A percentile compares a stretch with the other conserved stretches of the same genome.
These are phyloP conservation scores for Symphodus melops DNA, from an alignment of 2,113 vertebrate genomes.

Conservation along the genomic window DNA sequence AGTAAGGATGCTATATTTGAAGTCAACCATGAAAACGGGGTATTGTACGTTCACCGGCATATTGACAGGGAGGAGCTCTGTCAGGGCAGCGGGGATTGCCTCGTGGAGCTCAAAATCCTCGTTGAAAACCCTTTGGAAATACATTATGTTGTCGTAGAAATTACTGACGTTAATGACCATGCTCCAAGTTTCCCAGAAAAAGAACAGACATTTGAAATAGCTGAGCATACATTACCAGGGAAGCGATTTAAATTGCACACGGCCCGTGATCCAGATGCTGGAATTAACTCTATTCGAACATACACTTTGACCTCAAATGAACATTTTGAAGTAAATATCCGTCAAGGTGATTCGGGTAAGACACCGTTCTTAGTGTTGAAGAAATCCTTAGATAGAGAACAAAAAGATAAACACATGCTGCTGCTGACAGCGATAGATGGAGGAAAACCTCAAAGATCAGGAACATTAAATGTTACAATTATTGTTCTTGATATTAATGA, in stretches of 20 bases:
- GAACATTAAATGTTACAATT: constrained; percentile 58
- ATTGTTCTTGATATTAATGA: constrained; percentile 71
- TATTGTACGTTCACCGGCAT: constrained; percentile 67
- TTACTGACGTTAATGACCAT: constrained; percentile 78
- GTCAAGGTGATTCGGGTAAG: constrained; percentile 52
- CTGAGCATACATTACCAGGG: constrained; percentile 58
- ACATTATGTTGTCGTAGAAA: constrained; percentile 73
- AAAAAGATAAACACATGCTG: constrained; percentile 25
- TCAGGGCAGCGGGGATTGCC: constrained; percentile 54
- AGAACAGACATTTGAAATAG: constrained; percentile 65
- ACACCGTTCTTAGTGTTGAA: constrained; percentile 64
- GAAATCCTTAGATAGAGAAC: constrained; percentile 70
- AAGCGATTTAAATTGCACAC: constrained; percentile 69
- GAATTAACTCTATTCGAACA: constrained; percentile 64
- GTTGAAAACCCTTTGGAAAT: constrained; percentile 77
- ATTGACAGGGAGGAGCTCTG: constrained; percentile 79
- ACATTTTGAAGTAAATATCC: constrained; percentile 64
- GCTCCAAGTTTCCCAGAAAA: constrained; percentile 59
- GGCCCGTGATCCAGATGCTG: constrained; percentile 73
- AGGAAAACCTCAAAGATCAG: constrained; percentile 63
- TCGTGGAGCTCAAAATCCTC: constrained; percentile 67
- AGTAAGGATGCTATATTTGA: constrained; percentile 64
- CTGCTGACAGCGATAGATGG: constrained; percentile 68
- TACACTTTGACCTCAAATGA: constrained; percentile 71
- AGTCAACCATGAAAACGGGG: constrained; percentile 75